Evolutionary conservation across 2,797 vertebrate species (phyloP).

Genomic region (Loriculus beryllinus): DNA sequence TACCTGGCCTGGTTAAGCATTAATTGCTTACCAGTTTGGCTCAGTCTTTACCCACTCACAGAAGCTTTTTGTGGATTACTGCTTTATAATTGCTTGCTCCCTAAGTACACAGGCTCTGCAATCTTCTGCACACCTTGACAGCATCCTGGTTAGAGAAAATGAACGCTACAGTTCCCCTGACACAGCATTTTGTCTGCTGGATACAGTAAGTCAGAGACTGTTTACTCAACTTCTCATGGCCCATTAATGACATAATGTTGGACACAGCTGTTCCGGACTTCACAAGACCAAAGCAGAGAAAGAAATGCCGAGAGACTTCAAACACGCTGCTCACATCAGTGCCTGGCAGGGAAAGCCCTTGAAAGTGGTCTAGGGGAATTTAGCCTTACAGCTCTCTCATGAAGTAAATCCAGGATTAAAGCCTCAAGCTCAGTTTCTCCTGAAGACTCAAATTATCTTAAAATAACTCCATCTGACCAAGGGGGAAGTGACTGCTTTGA

Average conservation of each 20-base stretch:
- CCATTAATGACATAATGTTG: slow-evolving; percentile 43
- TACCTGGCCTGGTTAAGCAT: slow-evolving; percentile 27
- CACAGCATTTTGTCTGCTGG: neutral
- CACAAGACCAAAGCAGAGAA: neutral
- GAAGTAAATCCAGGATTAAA: neutral
- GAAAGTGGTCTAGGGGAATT: neutral
- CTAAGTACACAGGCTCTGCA: neutral
- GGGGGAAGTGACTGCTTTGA: neutral
- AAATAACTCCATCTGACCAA: neutral
- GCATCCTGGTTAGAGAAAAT: slow-evolving; percentile 22
- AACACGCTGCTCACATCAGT: neutral
- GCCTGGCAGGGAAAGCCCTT: neutral
- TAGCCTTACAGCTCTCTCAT: neutral
- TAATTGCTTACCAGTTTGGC: slow-evolving; percentile 43
- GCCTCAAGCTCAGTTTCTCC: neutral
- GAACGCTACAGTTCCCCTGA: neutral
- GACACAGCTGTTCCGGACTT: slow-evolving; percentile 31
- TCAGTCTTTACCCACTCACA: slow-evolving; percentile 42
- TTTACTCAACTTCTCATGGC: neutral
- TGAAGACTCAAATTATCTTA: neutral
- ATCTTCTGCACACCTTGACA: slow-evolving; percentile 15
- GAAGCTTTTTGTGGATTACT: slow-evolving; percentile 50
- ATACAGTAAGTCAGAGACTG: neutral
- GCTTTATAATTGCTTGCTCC: slow-evolving; percentile 36
- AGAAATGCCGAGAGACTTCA: neutral